phyloP scores from a whole-genome alignment of 1,140 invertebrate genomes.

The Drosophila ogumai region DNA sequence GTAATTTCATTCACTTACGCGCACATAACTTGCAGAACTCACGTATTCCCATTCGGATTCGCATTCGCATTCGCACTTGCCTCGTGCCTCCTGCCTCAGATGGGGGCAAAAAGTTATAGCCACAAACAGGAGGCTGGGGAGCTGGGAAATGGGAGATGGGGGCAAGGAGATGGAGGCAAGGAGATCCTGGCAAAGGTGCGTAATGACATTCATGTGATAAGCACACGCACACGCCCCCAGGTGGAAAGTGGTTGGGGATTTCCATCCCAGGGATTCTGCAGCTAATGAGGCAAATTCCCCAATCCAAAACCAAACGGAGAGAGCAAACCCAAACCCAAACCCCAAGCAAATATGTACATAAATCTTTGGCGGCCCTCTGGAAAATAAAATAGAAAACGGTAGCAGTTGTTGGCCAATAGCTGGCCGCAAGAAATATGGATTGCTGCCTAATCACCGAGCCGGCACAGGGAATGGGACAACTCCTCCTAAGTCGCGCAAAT shows the following conservation, averaged over 20 bases:
- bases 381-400: slow-evolving; percentile 36
- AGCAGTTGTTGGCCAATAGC: slow-evolving; percentile 59
- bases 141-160: not conserved
- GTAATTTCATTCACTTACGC: slow-evolving; percentile 84
- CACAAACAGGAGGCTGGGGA: slow-evolving; percentile 11
- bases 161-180: slow-evolving; percentile 7
- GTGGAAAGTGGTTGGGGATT: slow-evolving; percentile 23
- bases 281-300: slow-evolving; percentile 68
- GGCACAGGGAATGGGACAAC: slow-evolving; percentile 20
- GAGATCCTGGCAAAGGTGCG: slow-evolving; percentile 60
- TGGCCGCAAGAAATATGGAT: slow-evolving; percentile 71
- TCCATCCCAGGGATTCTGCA: slow-evolving; percentile 52
- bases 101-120: slow-evolving; percentile 46
- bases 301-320: slow-evolving; percentile 31
- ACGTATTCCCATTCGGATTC: slow-evolving; percentile 78
- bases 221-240: slow-evolving; percentile 76
- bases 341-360: slow-evolving; percentile 73
- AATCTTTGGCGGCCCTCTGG: slow-evolving; percentile 60
- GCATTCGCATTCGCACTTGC: slow-evolving; percentile 49
- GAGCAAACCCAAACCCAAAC: not conserved
- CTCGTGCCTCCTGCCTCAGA: slow-evolving; percentile 2
- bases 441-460: slow-evolving; percentile 77
- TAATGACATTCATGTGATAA: slow-evolving; percentile 82
- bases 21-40: slow-evolving; percentile 83
- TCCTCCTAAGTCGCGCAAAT: slow-evolving; percentile 76